Evolutionary conservation across 2,888 invertebrate genomes (phyloP).

Genomic region (Stegophylla sp.): DNA sequence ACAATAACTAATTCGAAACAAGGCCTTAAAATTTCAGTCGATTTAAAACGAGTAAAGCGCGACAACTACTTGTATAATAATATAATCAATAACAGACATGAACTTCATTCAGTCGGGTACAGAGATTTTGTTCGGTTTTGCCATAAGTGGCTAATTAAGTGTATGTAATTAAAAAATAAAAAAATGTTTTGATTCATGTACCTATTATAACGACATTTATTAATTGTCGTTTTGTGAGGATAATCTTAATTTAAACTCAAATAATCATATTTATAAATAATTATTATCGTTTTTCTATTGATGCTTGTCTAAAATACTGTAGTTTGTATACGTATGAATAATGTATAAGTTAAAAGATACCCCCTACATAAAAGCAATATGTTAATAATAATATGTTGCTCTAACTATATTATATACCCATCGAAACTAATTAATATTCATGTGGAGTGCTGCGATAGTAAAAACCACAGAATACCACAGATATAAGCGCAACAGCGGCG

Average conservation of each 20-base stretch:
- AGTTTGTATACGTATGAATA: too few species aligned
- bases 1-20: neutral
- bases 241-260: too few species aligned
- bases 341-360: too few species aligned
- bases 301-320: slow-evolving; percentile 22
- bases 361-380: slow-evolving; percentile 25
- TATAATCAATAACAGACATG: neutral
- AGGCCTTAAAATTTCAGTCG: neutral
- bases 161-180: neutral
- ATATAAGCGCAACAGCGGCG: neutral
- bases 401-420: neutral
- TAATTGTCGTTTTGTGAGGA: too few species aligned
- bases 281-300: slow-evolving; percentile 8
- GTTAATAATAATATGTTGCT: neutral
- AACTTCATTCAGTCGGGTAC: neutral
- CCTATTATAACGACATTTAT: too few species aligned
- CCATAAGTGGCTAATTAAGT: neutral
- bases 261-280: neutral
- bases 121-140: too few species aligned
- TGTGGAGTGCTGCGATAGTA: slow-evolving; percentile 10
- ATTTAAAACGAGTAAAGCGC: neutral
- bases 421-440: slow-evolving; percentile 50
- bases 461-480: slow-evolving; percentile 7
- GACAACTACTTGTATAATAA: neutral
- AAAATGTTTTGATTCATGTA: too few species aligned